Conservation (phyloP, 2,888 invertebrate genomes). For the Bhutanitis thaidina region DNA sequence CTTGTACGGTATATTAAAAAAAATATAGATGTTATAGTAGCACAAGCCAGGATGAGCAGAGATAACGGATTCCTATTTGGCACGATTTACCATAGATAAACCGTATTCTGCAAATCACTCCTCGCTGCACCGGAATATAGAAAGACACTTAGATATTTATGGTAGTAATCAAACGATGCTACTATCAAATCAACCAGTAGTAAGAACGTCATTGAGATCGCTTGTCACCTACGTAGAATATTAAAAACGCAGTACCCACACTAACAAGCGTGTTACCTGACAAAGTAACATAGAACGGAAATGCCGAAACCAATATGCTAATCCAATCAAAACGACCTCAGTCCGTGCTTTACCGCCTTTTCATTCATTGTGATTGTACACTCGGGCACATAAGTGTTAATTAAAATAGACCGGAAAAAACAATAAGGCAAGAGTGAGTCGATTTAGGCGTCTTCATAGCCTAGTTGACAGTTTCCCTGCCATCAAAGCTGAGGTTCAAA, state of each 20-base stretch:
- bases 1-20: too few species aligned
- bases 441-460: too few species aligned
- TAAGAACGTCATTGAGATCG: background rate
- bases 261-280: slow-evolving; percentile 41
- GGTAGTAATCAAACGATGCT: slow-evolving; percentile 1
- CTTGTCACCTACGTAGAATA: slow-evolving; percentile 5
- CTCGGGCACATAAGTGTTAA: slow-evolving; percentile 34
- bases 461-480: too few species aligned
- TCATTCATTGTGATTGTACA: slow-evolving; percentile 70
- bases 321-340: slow-evolving; percentile 54
- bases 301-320: slow-evolving; percentile 71
- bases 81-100: too few species aligned
- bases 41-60: too few species aligned
- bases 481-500: too few species aligned
- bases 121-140: too few species aligned
- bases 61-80: too few species aligned
- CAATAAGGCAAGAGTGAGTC: too few species aligned
- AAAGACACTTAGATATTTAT: too few species aligned
- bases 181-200: slow-evolving; percentile 4
- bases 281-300: slow-evolving; percentile 70
- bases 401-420: background rate
- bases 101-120: too few species aligned
- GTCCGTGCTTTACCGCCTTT: slow-evolving; percentile 48
- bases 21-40: too few species aligned
- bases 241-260: slow-evolving; percentile 7